A percentile compares a stretch with the other conserved stretches of the same genome.
Evolutionary conservation across 1,140 invertebrate genomes (phyloP).

Genomic region (Planococcus citri): DNA sequence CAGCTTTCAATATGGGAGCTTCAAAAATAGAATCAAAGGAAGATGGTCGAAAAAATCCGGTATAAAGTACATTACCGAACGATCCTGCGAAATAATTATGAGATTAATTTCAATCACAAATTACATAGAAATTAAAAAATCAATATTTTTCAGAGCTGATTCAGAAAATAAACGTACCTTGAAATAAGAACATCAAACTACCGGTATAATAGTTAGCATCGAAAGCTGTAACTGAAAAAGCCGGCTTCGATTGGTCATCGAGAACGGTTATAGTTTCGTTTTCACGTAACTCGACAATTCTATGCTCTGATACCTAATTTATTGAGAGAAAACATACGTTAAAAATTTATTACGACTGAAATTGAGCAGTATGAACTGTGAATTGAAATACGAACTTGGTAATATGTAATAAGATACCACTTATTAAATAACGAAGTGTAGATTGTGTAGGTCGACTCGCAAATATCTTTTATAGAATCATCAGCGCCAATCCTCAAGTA

Average conservation of each 20-base stretch:
- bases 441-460: background rate
- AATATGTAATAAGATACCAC: background rate
- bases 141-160: no score
- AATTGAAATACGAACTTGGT: background rate
- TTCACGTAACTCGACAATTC: background rate
- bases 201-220: conserved; percentile 4
- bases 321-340: background rate
- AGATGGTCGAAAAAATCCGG: background rate
- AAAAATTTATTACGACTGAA: no score
- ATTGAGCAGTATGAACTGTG: no score
- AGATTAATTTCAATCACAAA: no score
- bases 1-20: background rate
- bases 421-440: conserved; percentile 9
- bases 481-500: background rate
- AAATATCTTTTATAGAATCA: background rate
- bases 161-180: background rate
- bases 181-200: conserved; percentile 8
- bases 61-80: background rate
- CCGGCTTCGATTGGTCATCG: background rate
- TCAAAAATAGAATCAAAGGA: background rate
- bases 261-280: background rate
- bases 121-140: background rate
- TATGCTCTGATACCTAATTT: background rate
- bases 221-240: background rate
- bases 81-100: background rate